These are phyloP conservation scores for Chamaedrilus cognettii DNA, from an alignment of 2,888 invertebrate species.

Conservation along the genomic window DNA sequence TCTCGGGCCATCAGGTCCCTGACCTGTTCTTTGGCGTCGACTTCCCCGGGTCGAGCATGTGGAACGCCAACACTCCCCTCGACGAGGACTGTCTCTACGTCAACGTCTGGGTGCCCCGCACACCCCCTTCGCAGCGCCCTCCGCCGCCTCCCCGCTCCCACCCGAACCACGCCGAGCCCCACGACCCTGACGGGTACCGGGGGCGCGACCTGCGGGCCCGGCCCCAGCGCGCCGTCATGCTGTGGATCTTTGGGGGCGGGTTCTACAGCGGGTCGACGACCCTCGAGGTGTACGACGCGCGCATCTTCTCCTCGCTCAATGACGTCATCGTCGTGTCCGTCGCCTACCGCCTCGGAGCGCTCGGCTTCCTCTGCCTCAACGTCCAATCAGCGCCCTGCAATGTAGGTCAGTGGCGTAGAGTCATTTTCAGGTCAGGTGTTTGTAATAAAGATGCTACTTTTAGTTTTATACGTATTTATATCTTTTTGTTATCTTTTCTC, in stretches of 20 bases:
- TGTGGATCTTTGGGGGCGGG: conserved; percentile 76
- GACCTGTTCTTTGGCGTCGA: conserved; percentile 28
- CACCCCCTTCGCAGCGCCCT: background rate
- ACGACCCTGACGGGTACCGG: background rate
- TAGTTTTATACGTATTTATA: no score
- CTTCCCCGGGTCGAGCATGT: conserved; percentile 30
- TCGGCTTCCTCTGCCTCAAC: conserved; percentile 67
- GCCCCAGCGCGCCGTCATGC: conserved; percentile 54
- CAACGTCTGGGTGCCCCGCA: conserved; percentile 82
- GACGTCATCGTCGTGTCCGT: conserved; percentile 89
- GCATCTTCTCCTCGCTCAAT: conserved; percentile 84
- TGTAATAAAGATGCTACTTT: no score
- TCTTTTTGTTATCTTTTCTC: no score
- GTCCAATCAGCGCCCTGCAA: conserved; percentile 79
- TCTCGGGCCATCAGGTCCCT: conserved; percentile 19
- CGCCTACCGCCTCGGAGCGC: conserved; percentile 90
- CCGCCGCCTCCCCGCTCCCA: background rate
- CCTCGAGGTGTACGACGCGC: conserved; percentile 90
- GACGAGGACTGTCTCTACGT: conserved; percentile 93
- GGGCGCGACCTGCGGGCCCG: background rate
- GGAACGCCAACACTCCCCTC: conserved; percentile 27
- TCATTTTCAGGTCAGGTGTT: no score
- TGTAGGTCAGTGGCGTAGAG: no score
- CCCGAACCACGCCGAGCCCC: background rate
- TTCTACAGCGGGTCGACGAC: conserved; percentile 87